Conservation (phyloP, 30 jellyfish, hydroid and myxozoan genomes). For the Catostylus mosaicus region DNA sequence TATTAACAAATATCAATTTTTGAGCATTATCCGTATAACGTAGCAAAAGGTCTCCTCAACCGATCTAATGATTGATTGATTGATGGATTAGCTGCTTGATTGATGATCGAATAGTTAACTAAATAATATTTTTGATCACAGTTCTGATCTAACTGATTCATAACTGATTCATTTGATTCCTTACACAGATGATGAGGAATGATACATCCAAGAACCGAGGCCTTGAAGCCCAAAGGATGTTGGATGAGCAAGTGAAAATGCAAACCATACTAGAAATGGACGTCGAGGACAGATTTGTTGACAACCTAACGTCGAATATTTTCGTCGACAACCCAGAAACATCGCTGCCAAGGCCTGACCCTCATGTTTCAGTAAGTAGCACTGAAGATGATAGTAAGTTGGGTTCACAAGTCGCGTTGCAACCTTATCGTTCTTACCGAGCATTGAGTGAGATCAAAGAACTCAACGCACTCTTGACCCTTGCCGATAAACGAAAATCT, state of each 20-base stretch:
- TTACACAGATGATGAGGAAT: constrained; percentile 54
- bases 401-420: constrained; percentile 62
- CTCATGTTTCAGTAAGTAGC: constrained; percentile 72
- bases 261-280: constrained; percentile 81
- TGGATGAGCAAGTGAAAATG: constrained; percentile 68
- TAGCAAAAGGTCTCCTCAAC: no score
- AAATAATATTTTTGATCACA: no score
- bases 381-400: constrained; percentile 82
- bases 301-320: constrained; percentile 28
- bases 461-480: constrained; percentile 54
- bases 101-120: background rate
- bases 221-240: constrained; percentile 56
- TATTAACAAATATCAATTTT: no score
- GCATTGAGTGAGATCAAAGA: constrained; percentile 87
- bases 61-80: no score
- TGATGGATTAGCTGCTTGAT: no score
- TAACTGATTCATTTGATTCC: background rate
- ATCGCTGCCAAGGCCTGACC: constrained; percentile 24
- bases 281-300: constrained; percentile 50
- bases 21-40: no score
- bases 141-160: background rate
- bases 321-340: constrained; percentile 22
- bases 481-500: constrained; percentile 66
- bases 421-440: constrained; percentile 92
- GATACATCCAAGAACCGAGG: constrained; percentile 44